Evolutionary conservation across 2,113 vertebrate genomes (phyloP).

Genomic region (Copsychus sechellarum): DNA sequence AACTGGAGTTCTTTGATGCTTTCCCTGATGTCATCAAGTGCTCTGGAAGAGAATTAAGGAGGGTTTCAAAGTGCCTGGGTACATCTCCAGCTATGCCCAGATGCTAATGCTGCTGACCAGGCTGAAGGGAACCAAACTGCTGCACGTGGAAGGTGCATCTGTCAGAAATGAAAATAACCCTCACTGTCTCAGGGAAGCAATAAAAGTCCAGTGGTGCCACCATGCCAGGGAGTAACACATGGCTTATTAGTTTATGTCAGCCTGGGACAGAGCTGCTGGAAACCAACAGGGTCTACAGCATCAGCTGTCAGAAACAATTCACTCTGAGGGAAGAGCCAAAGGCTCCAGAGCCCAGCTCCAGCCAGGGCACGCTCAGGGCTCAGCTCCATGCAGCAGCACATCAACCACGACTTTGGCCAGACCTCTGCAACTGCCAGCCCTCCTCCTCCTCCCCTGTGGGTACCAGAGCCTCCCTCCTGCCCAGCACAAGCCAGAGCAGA

Average conservation of each 20-base stretch:
- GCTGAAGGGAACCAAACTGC: not conserved
- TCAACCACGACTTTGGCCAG: not conserved
- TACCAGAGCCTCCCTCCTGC: not conserved
- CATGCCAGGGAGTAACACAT: not conserved
- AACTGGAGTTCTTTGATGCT: slow-evolving; percentile 94
- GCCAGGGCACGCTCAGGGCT: not conserved
- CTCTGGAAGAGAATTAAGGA: slow-evolving; percentile 76
- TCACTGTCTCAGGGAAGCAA: not conserved
- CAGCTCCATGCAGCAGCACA: not conserved
- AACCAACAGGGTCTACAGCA: not conserved
- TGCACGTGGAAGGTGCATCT: not conserved
- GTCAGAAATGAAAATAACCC: not conserved
- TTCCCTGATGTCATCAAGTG: slow-evolving; percentile 91
- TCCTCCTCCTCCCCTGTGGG: not conserved
- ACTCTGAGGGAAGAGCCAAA: fast-evolving
- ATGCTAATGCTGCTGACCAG: fast-evolving
- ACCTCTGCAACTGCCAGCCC: not conserved
- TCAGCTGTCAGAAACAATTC: not conserved
- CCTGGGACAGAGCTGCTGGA: not conserved
- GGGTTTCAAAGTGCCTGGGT: not conserved
- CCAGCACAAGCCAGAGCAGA: fast-evolving
- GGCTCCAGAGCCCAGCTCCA: not conserved
- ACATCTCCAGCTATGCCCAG: not conserved
- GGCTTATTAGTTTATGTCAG: not conserved
- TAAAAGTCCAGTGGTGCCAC: not conserved